Percentiles rank a stretch among this genome's conserved stretches.
Conservation (phyloP, 2,113 vertebrate genomes). For the Siniperca knerii region DNA sequence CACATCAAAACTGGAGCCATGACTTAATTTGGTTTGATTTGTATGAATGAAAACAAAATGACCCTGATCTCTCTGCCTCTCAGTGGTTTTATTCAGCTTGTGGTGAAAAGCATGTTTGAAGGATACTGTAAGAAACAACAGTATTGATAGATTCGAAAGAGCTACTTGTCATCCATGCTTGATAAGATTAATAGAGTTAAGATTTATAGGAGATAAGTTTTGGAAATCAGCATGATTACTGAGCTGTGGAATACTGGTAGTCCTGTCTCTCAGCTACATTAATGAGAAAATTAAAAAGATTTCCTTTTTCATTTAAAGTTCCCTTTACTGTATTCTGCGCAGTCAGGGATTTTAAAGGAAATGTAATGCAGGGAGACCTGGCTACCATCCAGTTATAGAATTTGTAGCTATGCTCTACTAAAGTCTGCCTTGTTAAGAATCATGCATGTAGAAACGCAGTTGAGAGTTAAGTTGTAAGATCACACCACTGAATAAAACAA, state of each 20-base stretch:
- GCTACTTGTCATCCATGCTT: conserved; percentile 16
- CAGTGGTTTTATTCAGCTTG: conserved; percentile 65
- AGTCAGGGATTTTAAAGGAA: conserved; percentile 32
- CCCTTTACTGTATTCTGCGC: conserved; percentile 19
- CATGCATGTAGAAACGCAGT: conserved; percentile 53
- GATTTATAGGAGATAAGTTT: conserved; percentile 36
- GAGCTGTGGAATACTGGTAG: conserved; percentile 41
- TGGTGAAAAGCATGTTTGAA: conserved; percentile 49
- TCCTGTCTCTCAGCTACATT: conserved; percentile 32
- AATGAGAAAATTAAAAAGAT: conserved; percentile 28
- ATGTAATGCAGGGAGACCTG: conserved; percentile 15
- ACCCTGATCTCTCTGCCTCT: conserved; percentile 63
- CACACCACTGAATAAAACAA: conserved; percentile 49
- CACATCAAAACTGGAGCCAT: conserved; percentile 51
- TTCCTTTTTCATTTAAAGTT: conserved; percentile 31
- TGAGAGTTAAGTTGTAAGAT: conserved; percentile 54
- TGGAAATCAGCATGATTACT: conserved; percentile 45
- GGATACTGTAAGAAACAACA: conserved; percentile 10
- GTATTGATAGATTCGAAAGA: not conserved
- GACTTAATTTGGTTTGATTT: conserved; percentile 57
- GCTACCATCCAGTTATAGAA: conserved; percentile 39
- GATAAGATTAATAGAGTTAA: conserved; percentile 39
- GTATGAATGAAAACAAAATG: conserved; percentile 41
- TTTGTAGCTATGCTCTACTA: conserved; percentile 43
- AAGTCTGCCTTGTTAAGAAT: conserved; percentile 54